Evolutionary conservation across 2,113 vertebrate genomes (phyloP).

Genomic region (Trachemys scripta): DNA sequence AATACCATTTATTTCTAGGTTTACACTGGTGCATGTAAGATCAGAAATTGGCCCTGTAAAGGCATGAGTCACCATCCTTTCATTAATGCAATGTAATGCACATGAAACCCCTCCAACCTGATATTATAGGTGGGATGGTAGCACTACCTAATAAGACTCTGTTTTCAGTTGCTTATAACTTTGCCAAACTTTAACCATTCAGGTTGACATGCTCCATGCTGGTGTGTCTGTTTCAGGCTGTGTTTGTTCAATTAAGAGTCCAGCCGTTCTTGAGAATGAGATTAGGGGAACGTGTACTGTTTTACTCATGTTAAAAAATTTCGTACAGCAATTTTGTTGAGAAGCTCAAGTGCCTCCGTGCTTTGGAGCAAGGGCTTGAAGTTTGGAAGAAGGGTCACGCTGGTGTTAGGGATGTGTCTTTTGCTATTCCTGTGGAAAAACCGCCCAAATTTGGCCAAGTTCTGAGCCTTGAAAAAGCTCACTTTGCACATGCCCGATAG

Average conservation of each 20-base stretch:
- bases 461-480: not conserved
- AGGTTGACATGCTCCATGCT: conserved; percentile 24
- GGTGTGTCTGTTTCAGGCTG: conserved; percentile 61
- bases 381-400: not conserved
- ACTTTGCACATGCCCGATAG: rapidly evolving
- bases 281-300: conserved; percentile 1
- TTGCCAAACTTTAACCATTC: conserved; percentile 31
- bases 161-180: not conserved
- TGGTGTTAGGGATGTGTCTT: not conserved
- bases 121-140: not conserved
- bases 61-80: not conserved
- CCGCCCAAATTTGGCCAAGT: not conserved
- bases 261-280: conserved; percentile 6
- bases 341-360: not conserved
- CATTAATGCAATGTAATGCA: not conserved
- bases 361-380: rapidly evolving
- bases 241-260: conserved; percentile 62
- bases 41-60: rapidly evolving
- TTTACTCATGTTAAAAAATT: not conserved
- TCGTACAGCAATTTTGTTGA: not conserved
- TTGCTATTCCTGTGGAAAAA: not conserved
- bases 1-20: conserved; percentile 29
- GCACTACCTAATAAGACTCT: not conserved
- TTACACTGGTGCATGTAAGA: not conserved
- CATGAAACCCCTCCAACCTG: not conserved